phyloP scores from a whole-genome alignment of 1,140 invertebrate species.

The Bilobella aurantiaca region DNA sequence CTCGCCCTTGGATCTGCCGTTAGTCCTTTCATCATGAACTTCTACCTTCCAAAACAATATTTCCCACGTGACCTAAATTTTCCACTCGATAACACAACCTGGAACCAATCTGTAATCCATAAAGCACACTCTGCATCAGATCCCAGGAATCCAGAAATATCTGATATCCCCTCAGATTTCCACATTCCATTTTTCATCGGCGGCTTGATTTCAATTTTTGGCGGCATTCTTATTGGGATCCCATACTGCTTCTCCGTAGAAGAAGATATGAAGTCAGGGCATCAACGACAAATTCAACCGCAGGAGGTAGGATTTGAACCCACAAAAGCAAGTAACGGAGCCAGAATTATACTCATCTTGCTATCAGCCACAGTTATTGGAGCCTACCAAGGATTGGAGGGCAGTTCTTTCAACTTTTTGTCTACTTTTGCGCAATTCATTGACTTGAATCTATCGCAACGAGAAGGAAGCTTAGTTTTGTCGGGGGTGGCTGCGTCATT shows the following conservation, averaged over 20 bases:
- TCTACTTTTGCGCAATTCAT: slow-evolving; percentile 5
- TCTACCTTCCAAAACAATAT: slow-evolving; percentile 5
- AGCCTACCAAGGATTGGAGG: slow-evolving; percentile 17
- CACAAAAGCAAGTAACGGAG: background rate
- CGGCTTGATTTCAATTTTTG: background rate
- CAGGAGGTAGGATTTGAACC: background rate
- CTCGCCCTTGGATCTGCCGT: slow-evolving; percentile 6
- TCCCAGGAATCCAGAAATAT: too few relatives aligned
- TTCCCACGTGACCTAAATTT: background rate
- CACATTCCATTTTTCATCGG: background rate
- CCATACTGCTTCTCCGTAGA: background rate
- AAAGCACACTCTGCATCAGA: too few relatives aligned
- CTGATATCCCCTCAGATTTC: too few relatives aligned
- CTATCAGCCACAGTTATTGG: background rate
- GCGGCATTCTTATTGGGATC: background rate
- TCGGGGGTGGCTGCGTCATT: slow-evolving; percentile 16
- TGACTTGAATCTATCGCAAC: background rate
- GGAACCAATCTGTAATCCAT: too few relatives aligned
- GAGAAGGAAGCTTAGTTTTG: slow-evolving; percentile 8
- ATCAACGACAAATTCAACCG: background rate
- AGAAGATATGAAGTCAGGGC: too few relatives aligned
- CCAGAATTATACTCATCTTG: too few relatives aligned
- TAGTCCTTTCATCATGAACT: background rate
- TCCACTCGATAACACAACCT: background rate
- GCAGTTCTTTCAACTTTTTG: slow-evolving; percentile 17